Evolutionary conservation across 2,797 vertebrate genomes (phyloP).

Genomic region (Pangasius mekongensis): DNA sequence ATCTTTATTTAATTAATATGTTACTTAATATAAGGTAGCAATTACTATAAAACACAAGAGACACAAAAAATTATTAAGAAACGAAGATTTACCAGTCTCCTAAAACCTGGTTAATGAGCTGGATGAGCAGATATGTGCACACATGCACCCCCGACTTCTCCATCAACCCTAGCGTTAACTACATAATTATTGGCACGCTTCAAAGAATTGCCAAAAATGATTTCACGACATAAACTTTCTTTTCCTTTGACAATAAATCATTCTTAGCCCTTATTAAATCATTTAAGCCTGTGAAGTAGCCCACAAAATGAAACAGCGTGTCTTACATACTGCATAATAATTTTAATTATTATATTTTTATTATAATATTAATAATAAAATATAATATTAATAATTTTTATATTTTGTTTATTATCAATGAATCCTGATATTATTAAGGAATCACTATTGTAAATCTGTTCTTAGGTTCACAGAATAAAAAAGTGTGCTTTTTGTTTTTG

Average conservation of each 20-base stretch:
- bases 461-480: background rate
- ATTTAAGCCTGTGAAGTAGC: background rate
- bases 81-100: background rate
- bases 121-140: background rate
- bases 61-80: background rate
- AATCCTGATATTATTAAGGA: background rate
- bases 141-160: background rate
- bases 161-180: background rate
- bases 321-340: background rate
- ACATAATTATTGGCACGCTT: background rate
- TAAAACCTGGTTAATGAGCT: background rate
- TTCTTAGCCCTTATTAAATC: background rate
- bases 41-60: background rate
- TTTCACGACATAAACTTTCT: background rate
- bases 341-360: background rate
- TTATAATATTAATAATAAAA: no score
- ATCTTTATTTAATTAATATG: background rate
- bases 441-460: background rate
- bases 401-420: background rate
- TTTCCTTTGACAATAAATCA: background rate
- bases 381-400: no score
- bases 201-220: background rate
- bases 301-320: background rate
- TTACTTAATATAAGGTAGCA: slow-evolving; percentile 9
- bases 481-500: background rate